These are phyloP conservation scores for Junco hyemalis DNA, from an alignment of 2,113 vertebrate genomes.

Conservation along the genomic window DNA sequence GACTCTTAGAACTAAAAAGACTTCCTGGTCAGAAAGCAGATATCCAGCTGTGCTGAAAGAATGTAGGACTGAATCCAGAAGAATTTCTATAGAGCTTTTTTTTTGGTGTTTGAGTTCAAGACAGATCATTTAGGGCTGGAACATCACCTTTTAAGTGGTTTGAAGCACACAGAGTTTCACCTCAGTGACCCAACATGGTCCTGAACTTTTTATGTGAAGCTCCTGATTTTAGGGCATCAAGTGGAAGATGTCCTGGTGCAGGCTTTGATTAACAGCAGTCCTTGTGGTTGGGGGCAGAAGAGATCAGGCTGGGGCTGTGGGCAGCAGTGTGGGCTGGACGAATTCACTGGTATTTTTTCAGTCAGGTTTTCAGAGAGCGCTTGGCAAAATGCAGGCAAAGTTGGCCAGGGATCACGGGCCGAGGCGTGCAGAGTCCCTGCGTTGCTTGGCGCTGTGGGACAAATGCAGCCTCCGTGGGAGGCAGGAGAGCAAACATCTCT, in stretches of 20 bases:
- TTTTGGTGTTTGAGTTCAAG: neutral
- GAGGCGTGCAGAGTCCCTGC: rapidly evolving
- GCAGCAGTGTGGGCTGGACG: neutral
- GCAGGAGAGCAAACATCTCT: neutral
- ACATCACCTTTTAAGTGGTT: neutral
- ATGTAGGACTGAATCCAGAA: neutral
- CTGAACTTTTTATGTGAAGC: neutral
- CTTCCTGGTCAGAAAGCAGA: conserved; percentile 42
- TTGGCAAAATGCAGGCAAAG: neutral
- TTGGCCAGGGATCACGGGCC: neutral
- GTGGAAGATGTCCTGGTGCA: neutral
- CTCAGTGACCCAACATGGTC: neutral
- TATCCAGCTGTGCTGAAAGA: conserved; percentile 54
- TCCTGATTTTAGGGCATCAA: neutral
- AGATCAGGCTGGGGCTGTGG: neutral
- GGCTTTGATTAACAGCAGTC: neutral
- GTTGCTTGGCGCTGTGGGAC: neutral
- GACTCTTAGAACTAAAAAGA: conserved; percentile 49
- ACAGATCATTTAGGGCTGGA: neutral
- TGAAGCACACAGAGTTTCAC: neutral
- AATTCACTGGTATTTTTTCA: neutral
- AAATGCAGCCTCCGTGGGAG: neutral
- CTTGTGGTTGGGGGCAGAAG: neutral
- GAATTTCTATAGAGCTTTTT: neutral
- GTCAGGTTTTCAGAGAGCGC: neutral